Base-by-base conservation (phyloP, 2,797 vertebrate species). In the Phataginus tricuspis region DNA sequence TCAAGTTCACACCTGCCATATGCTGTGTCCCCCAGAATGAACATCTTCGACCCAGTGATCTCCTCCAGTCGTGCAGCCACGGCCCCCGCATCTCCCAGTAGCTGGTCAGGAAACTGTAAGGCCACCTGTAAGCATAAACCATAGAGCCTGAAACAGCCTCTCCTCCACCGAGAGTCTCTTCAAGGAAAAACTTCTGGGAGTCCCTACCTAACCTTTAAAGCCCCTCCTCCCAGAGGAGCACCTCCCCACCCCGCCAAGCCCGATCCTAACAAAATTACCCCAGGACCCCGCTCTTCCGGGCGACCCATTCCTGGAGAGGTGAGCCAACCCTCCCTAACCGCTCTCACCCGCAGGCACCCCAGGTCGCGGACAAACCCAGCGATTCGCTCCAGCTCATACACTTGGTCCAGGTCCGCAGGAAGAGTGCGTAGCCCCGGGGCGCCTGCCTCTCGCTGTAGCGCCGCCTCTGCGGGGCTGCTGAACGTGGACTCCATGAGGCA, bases 31-130 rank as follows among this genome's bases (percentile, higher is more conserved):
- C 99, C 99, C 88, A 99, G 97, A 96, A 99, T 98, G 85, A 98
- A 99, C 12, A 98, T 97, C 95, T 98, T 99, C 16, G 98, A 99
- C 15, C 98, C 95, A 0, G 98, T 98, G 55, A 87, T 96, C 45
- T 96, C 98, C 98, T 99, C 99, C 66, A 99, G 98, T 86, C 97
- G 98, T 0, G 96, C 98, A 39, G 99, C 99, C 29, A 99, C 96
- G 0, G 98, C 96, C 72, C 98, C 98, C 0, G 99, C 99, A 82
- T 99, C 99, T 53, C 97, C 98, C 95, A 99, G 90, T 4, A 99
- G 98, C 69, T 99, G 99, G 69, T 99, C 99, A 1, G 99, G 99
- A 98, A 99, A 99, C 98, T 99, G 99, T 92, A 99, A 98, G 2
- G 99, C 99, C 19, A 99, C 99, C 99, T 99, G 98, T 59, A 96